Base-by-base conservation (phyloP, 2,113 vertebrate species). In the Benitochromis conjunctus region DNA sequence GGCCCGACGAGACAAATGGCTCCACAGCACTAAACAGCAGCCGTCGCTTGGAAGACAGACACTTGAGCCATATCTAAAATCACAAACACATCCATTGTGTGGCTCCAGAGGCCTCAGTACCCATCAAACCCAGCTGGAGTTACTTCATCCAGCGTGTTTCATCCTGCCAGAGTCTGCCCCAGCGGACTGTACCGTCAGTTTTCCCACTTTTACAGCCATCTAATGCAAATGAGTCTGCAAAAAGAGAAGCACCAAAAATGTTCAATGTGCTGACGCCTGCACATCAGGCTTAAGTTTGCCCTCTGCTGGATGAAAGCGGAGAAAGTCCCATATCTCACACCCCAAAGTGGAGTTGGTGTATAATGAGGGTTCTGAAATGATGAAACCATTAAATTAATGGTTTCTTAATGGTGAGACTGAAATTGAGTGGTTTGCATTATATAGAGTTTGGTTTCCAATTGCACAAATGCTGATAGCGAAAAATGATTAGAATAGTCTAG, bases 1-100 rank as follows among this genome's bases (percentile, higher is more conserved):
- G 83, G 86, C 85, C 90, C 77, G 5, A 16, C 2, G 82, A 91
- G 92, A 94, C 88, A 80, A 93, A 92, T 69, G 86, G 88, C 13
- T 26, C 78, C 36, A 21, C 58, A n/a, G 53, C 83, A 78, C 62
- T 82, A 89, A 89, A 90, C 90, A 79, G 77, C 26, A 60, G 38
- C 54, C 1, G 38, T 31, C n/a, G 51, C 38, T 18, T 6, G 60
- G 85, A 56, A 85, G 83, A 86, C 3, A 48, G 88, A 81, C 74
- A 84, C 80, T 62, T 31, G n/a, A 84, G 85, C 81, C 81, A 18
- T 84, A 82, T 87, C 82, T 86, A 62, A 89, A 91, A 93, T 87
- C 87, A 88, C 88, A 81, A 84, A 24, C 86, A 71, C 43, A 79
- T 86, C 84, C 79, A 46, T 43, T 10, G 2, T 46, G 62, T n/a